Percentiles rank a stretch among this genome's conserved stretches.
phyloP scores from a whole-genome alignment of 2,797 vertebrate species.

The Emydoidea blandingii region DNA sequence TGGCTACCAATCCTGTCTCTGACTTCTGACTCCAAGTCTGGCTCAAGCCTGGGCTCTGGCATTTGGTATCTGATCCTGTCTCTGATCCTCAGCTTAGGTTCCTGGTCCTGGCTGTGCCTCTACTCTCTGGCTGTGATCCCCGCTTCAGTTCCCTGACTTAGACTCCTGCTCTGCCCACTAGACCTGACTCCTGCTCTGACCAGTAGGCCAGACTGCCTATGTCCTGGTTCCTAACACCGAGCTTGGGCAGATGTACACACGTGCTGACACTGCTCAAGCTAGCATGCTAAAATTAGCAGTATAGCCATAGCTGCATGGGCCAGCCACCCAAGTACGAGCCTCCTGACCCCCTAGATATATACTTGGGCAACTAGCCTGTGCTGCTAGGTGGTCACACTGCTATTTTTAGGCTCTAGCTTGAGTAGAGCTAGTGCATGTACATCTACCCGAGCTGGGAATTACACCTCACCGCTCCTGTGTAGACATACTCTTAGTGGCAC shows the following conservation, averaged over 20 bases:
- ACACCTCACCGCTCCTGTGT: too few relatives aligned
- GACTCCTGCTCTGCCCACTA: not conserved
- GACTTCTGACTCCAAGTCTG: too few relatives aligned
- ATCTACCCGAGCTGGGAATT: too few relatives aligned
- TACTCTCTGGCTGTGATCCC: not conserved
- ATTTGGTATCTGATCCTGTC: not conserved
- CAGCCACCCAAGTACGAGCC: not conserved
- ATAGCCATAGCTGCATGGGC: not conserved
- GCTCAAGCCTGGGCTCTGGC: not conserved
- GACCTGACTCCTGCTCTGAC: not conserved
- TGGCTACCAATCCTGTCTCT: not conserved
- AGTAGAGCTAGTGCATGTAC: not conserved
- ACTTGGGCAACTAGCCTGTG: not conserved
- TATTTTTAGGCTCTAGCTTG: not conserved
- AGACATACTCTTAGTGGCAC: not conserved
- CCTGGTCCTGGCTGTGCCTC: not conserved
- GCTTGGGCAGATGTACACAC: not conserved
- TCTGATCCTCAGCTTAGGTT: not conserved
- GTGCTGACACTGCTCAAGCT: not conserved
- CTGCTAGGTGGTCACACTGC: not conserved
- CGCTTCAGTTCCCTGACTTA: not conserved
- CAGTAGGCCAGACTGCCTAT: not conserved
- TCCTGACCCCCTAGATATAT: not conserved
- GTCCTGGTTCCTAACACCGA: not conserved
- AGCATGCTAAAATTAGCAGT: not conserved